Evolutionary conservation across 2,113 vertebrate genomes (phyloP), one percentile per base, ranked within the genome.

Genomic region (Colius striatus): DNA sequence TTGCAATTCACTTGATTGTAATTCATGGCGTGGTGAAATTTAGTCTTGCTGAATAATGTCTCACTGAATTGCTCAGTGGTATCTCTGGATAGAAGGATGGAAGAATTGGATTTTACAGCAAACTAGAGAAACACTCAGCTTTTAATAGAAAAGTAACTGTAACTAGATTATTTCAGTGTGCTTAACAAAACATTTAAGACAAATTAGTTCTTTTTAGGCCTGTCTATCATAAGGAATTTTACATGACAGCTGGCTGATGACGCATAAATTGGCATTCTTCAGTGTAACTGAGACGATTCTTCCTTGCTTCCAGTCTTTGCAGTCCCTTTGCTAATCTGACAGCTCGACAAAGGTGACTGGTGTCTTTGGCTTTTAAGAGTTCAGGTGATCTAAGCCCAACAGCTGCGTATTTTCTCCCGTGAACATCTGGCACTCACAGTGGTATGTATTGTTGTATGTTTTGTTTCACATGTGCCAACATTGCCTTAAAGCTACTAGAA

Each of bases 261-360:
- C 90, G 86, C 66, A 91, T 89, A 94, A 96, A 97, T 95, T 95
- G 91, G 60, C 96, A 97, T 97, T 97, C 96, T 93, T 97, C 67
- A 32, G 94, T 97, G 97, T 93, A 97, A 97, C 85, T 90, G 96
- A 97, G 95, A 97, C 2, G 48, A 57, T 66, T 43, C 68, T 92
- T 95, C 90, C 86, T 94, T 78, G 68, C 91, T 96, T 91, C 72
- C 76, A 96, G 91, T 87, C 93, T 91, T 95, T 94, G 83, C 78
- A 63, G 81, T 66, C 55, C 60, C 41, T 84, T 76, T 93, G 68
- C 80, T 97, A 96, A 97, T 96, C 97, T 94, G 97, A 97, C 97
- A 97, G 94, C 88, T 94, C 90, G 95, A 96, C 96, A 96, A 96
- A 96, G 83, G 91, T 96, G 95, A 93, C 73, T 0, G 27, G 87